phyloP scores from a whole-genome alignment of 53 echinoderm and acorn worm species.

The Apostichopus leukothele region DNA sequence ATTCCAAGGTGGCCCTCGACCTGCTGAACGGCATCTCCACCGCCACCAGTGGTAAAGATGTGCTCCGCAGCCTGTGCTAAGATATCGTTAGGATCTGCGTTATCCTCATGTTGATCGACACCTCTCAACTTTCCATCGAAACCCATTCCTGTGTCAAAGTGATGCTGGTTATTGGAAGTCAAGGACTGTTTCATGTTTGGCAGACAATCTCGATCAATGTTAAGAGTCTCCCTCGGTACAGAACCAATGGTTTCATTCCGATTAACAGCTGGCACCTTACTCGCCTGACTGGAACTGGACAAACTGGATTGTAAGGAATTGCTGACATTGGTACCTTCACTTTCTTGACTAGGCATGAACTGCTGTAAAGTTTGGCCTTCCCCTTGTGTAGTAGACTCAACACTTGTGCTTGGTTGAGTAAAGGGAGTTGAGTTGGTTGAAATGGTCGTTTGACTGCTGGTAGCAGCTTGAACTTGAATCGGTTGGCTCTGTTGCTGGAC shows the following conservation, averaged over 20 bases:
- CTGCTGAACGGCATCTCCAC: background rate
- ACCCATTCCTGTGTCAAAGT: background rate
- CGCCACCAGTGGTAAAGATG: constrained; percentile 64
- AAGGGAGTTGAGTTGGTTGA: background rate
- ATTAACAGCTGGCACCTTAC: background rate
- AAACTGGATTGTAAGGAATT: constrained; percentile 12
- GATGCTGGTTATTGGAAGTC: background rate
- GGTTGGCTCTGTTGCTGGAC: constrained; percentile 43
- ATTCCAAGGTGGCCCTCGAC: background rate
- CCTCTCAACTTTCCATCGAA: background rate
- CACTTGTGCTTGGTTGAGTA: background rate
- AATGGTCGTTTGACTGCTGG: background rate
- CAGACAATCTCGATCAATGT: background rate
- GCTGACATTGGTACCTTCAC: background rate
- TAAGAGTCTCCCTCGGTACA: background rate
- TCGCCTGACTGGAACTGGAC: constrained; percentile 2
- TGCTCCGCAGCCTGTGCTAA: constrained; percentile 95
- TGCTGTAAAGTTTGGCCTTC: constrained; percentile 2
- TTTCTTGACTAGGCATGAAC: background rate
- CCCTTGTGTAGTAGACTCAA: background rate
- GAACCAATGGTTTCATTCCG: background rate
- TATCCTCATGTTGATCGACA: constrained; percentile 3
- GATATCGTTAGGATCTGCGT: constrained; percentile 76
- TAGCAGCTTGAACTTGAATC: background rate
- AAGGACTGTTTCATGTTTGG: background rate